Evolutionary conservation across 2,888 invertebrate species (phyloP).

Genomic region (Boloria euphrosyne): DNA sequence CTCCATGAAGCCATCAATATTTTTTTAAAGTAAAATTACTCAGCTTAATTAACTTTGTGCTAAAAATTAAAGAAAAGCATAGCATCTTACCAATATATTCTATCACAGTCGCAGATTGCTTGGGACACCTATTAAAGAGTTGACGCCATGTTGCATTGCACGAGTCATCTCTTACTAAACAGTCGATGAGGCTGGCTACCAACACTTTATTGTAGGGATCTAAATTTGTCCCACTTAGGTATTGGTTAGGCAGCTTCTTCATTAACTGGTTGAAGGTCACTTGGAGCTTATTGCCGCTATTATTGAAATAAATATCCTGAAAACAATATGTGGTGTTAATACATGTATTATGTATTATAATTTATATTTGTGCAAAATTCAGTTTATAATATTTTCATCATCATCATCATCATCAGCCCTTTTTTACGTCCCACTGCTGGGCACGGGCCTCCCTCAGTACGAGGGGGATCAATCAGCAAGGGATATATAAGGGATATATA

Average conservation of each 20-base stretch:
- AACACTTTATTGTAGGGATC: conserved; percentile 80
- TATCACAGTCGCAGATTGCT: conserved; percentile 85
- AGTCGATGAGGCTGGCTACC: conserved; percentile 82
- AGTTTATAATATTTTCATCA: too few species aligned
- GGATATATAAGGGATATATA: too few species aligned
- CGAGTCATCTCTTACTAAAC: conserved; percentile 83
- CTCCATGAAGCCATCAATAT: too few species aligned
- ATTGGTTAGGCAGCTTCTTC: conserved; percentile 82
- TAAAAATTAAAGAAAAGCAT: too few species aligned
- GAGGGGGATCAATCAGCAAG: too few species aligned
- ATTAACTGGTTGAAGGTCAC: conserved; percentile 85
- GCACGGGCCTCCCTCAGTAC: too few species aligned
- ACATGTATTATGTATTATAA: not conserved
- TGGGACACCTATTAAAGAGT: conserved; percentile 84
- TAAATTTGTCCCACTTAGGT: conserved; percentile 69
- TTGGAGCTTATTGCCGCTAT: conserved; percentile 73
- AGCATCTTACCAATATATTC: conserved; percentile 78
- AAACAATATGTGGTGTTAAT: conserved; percentile 34
- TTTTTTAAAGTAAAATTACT: too few species aligned
- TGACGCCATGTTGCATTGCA: conserved; percentile 87
- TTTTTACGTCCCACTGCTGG: too few species aligned
- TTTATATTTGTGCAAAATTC: too few species aligned
- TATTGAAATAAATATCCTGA: conserved; percentile 75
- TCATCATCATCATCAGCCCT: too few species aligned
- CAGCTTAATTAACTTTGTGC: not conserved